Base-by-base conservation (phyloP, 2,888 invertebrate species). In the Xestia c-nigrum region DNA sequence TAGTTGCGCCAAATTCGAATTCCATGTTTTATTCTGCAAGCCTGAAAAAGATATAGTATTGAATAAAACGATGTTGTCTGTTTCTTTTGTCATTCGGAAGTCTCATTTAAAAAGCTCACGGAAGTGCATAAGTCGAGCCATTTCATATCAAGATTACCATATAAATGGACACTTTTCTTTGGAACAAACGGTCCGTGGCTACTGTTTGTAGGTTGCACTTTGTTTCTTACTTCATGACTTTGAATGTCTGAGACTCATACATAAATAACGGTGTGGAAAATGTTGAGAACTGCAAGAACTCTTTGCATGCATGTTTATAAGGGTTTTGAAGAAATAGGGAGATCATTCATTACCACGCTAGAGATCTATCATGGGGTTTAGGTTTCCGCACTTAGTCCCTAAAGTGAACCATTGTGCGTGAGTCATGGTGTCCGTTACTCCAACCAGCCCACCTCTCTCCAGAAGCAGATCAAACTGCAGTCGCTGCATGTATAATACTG, bases 121-220 rank as follows among this genome's bases (percentile, higher is more conserved):
- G 12, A 21, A 83, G 57, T 64, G 57, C 72, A 77, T 47, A 66
- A 70, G 21, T 21, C 31, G 21, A 43, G 43, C 9, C 19, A 31
- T 31, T 68, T 64, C 14, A 59, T n/a, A 21, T 14, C 5, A 0
- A 57, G 24, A 81, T 83, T 83, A 83, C 50, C 83, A 78, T 81
- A 78, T 47, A 69, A 50, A 81, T 57, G 64, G 55, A 19, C 55
- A 52, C 31, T 68, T 69, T 43, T 61, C 52, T n/a, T 38, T 21
- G 64, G 10, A 46, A 73, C 31, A 55, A 69, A 78, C 47, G 68
- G 55, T 12, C 31, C 59, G 47, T 43, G 68, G 6, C 59, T 69
- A 46, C 38, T n/a, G 10, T 43, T 31, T 59, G 47, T 31, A 21
- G 64, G 43, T 31, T 40, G 40, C 64, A 47, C 24, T 83, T 69